phyloP scores from a whole-genome alignment of 2,888 invertebrate species.

The Altica lythri region DNA sequence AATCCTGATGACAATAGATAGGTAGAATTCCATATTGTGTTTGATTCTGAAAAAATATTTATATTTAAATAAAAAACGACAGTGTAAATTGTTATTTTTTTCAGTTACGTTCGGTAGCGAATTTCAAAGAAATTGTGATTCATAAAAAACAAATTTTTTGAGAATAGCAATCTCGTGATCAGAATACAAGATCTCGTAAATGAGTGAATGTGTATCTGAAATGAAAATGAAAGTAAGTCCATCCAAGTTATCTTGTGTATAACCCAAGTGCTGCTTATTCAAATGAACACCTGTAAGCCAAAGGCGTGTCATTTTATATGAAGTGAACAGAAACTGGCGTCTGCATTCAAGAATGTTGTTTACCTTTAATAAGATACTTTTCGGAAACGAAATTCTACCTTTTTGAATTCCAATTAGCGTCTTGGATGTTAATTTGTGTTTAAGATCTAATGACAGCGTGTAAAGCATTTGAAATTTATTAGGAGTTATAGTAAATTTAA shows the following conservation, averaged over 20 bases:
- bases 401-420: too few species aligned
- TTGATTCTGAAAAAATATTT: too few species aligned
- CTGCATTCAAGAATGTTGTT: slow-evolving; percentile 30
- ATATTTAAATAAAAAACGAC: too few species aligned
- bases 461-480: too few species aligned
- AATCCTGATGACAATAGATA: too few species aligned
- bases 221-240: slow-evolving; percentile 33
- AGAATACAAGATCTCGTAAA: slow-evolving; percentile 15
- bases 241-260: slow-evolving; percentile 22
- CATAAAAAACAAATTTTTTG: slow-evolving; percentile 3
- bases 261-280: slow-evolving; percentile 28
- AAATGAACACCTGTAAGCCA: slow-evolving; percentile 31
- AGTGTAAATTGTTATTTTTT: too few species aligned
- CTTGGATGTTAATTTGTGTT: too few species aligned
- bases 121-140: background rate
- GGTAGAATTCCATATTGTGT: too few species aligned
- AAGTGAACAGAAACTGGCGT: slow-evolving; percentile 28
- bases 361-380: slow-evolving; percentile 27
- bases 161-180: slow-evolving; percentile 14
- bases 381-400: too few species aligned
- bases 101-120: too few species aligned
- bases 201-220: slow-evolving; percentile 9
- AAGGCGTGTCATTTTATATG: slow-evolving; percentile 27
- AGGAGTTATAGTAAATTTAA: too few species aligned
- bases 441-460: too few species aligned